Percentiles rank a stretch among this genome's conserved stretches.
Evolutionary conservation across 2,113 vertebrate genomes (phyloP).

Genomic region (Triplophysa tibetana): DNA sequence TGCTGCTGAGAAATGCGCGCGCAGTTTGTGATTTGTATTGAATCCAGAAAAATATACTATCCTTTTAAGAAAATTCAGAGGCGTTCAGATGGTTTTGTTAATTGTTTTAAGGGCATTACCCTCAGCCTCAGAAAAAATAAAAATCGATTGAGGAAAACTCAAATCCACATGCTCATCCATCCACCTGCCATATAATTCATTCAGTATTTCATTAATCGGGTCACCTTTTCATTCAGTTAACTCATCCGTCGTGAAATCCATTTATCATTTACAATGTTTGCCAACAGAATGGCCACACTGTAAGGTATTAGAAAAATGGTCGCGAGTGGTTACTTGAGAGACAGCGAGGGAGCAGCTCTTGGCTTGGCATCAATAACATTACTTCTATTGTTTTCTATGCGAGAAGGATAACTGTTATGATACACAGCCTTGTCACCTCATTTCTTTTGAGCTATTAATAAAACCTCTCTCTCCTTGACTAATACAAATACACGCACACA

Average conservation of each 20-base stretch:
- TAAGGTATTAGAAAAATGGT: constrained; percentile 7
- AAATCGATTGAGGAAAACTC: background rate
- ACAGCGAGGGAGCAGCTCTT: background rate
- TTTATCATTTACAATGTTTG: background rate
- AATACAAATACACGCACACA: constrained; percentile 7
- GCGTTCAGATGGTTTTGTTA: no score
- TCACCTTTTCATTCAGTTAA: background rate
- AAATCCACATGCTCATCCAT: background rate
- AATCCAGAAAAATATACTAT: no score
- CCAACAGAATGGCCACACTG: constrained; percentile 3
- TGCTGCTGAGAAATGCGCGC: no score
- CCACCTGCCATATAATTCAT: background rate
- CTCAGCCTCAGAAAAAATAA: no score
- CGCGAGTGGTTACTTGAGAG: background rate
- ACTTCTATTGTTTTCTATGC: constrained; percentile 32
- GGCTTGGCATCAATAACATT: constrained; percentile 29
- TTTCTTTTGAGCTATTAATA: constrained; percentile 32
- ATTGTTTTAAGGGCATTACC: no score
- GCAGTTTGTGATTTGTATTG: no score
- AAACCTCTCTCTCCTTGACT: constrained; percentile 8
- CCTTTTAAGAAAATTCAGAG: no score
- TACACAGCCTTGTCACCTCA: constrained; percentile 31
- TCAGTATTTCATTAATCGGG: constrained; percentile 5
- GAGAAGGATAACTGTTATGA: constrained; percentile 23
- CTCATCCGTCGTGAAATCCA: background rate